A percentile compares a stretch with the other conserved stretches of the same genome.
These are phyloP conservation scores for Melanogrammus aeglefinus DNA, from an alignment of 2,797 vertebrate species.

Conservation along the genomic window DNA sequence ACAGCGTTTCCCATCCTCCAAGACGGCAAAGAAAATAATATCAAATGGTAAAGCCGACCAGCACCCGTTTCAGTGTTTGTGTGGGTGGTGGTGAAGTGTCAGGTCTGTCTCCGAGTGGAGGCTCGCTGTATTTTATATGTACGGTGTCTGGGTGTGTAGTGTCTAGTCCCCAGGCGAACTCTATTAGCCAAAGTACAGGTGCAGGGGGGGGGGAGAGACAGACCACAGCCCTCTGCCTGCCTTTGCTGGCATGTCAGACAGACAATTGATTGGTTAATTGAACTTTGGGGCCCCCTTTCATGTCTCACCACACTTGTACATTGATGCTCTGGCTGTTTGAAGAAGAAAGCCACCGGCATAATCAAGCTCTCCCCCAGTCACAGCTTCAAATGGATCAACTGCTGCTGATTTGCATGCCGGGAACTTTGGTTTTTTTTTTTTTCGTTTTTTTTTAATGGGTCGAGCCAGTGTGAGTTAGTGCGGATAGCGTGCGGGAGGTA, in stretches of 20 bases:
- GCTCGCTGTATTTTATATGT: constrained; percentile 1
- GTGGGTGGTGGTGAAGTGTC: no score
- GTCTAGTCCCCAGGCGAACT: constrained; percentile 29
- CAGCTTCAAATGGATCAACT: constrained; percentile 70
- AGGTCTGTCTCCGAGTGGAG: no score
- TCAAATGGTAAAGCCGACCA: no score
- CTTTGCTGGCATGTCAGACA: constrained; percentile 59
- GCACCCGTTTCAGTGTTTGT: no score
- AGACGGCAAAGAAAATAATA: no score
- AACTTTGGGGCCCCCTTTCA: constrained; percentile 64
- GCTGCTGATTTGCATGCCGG: constrained; percentile 52
- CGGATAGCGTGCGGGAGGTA: neutral
- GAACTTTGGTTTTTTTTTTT: neutral
- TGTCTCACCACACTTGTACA: constrained; percentile 66
- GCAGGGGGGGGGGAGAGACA: no score
- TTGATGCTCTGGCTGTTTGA: constrained; percentile 61
- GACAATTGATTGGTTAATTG: constrained; percentile 69
- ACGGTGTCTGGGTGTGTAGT: constrained; percentile 15
- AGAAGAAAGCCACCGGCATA: constrained; percentile 65
- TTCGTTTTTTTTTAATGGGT: neutral
- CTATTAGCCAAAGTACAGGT: constrained; percentile 5
- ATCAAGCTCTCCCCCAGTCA: constrained; percentile 64
- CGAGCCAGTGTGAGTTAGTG: neutral
- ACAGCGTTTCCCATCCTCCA: no score
- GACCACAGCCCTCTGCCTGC: constrained; percentile 17